A percentile compares a stretch with the other conserved stretches of the same genome.
These are phyloP conservation scores for Cyanocitta stelleri DNA, from an alignment of 2,113 vertebrate species.

Conservation along the genomic window DNA sequence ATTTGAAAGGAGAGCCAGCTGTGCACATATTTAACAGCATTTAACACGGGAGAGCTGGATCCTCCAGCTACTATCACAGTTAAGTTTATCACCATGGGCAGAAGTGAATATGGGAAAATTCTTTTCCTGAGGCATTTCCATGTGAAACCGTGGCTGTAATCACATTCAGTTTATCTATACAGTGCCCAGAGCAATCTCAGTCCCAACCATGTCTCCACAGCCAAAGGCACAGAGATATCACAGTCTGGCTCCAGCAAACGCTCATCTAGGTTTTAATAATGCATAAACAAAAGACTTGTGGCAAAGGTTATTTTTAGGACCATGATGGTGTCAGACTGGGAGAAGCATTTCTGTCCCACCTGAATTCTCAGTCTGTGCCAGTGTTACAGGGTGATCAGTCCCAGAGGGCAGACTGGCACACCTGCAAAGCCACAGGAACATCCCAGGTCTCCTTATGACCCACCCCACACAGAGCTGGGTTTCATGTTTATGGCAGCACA, in stretches of 20 bases:
- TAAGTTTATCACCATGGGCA: neutral
- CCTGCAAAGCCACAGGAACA: neutral
- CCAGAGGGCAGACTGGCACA: neutral
- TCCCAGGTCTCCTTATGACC: neutral
- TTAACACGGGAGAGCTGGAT: neutral
- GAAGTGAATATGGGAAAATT: neutral
- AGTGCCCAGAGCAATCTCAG: neutral
- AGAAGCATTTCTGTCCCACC: neutral
- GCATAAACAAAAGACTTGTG: neutral
- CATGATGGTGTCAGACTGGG: neutral
- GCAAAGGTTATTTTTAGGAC: neutral
- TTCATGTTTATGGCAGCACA: rapidly evolving
- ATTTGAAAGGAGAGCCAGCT: neutral
- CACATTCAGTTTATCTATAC: neutral
- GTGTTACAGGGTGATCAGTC: too few relatives aligned
- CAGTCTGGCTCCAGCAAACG: neutral
- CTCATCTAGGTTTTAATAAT: neutral
- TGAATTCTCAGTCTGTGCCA: neutral
- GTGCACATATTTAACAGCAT: neutral
- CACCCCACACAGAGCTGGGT: neutral
- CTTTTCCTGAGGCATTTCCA: neutral
- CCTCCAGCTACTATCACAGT: neutral
- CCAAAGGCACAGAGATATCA: neutral
- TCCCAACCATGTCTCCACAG: neutral
- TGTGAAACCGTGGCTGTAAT: neutral